These are phyloP conservation scores for Perodicticus potto DNA, from an alignment of 2,797 vertebrate species.

Conservation along the genomic window DNA sequence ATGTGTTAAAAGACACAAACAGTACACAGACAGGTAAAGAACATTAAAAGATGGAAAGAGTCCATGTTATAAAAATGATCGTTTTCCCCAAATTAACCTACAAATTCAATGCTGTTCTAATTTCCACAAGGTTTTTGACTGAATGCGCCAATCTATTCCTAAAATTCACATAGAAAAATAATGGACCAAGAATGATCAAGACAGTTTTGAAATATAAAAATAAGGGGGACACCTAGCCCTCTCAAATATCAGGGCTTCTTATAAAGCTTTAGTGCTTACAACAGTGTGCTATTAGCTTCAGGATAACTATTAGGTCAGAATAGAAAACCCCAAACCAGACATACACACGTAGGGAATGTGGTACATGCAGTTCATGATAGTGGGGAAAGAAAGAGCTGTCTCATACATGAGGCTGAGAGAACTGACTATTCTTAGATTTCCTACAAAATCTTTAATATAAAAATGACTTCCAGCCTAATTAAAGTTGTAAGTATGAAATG, in stretches of 20 bases:
- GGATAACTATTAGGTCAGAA: neutral
- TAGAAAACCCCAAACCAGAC: neutral
- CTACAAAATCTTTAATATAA: neutral
- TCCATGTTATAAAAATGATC: neutral
- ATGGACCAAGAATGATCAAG: neutral
- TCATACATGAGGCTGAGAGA: slow-evolving; percentile 35
- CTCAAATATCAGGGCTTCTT: neutral
- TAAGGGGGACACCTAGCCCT: neutral
- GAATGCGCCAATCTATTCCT: neutral
- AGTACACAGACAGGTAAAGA: neutral
- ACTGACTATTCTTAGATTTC: neutral
- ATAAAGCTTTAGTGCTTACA: neutral
- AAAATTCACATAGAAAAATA: slow-evolving; percentile 19
- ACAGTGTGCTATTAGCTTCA: neutral
- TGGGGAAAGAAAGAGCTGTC: neutral
- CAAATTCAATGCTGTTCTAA: neutral
- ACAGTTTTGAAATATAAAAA: slow-evolving; percentile 36
- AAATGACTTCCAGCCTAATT: slow-evolving; percentile 7
- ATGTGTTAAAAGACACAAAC: neutral
- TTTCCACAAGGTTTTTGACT: neutral
- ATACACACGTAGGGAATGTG: neutral
- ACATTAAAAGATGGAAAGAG: neutral
- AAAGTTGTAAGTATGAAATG: neutral
- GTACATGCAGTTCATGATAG: neutral
- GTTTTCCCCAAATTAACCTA: neutral